A percentile compares a stretch with the other conserved stretches of the same genome.
Evolutionary conservation across 1,140 invertebrate genomes (phyloP).

Genomic region (Acromyrmex charruanus): DNA sequence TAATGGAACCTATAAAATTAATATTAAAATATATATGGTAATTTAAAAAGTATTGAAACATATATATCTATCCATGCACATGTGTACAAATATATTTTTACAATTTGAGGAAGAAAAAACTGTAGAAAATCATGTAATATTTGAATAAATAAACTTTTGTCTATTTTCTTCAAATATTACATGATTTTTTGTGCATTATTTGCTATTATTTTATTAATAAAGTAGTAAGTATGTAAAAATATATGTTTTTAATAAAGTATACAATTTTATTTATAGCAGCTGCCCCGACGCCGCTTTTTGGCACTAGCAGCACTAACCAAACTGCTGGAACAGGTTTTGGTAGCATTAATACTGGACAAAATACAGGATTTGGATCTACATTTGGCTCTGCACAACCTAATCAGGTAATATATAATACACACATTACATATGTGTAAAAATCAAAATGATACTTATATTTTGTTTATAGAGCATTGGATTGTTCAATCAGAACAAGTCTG

Average conservation of each 20-base stretch:
- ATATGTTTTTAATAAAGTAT: conserved; percentile 41
- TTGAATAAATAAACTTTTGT: neutral
- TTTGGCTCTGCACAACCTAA: conserved; percentile 84
- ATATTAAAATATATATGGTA: neutral
- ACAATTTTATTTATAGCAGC: conserved; percentile 74
- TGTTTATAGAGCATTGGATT: conserved; percentile 83
- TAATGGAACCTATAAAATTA: neutral
- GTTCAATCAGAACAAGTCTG: conserved; percentile 86
- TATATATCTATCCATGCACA: neutral
- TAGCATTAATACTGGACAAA: conserved; percentile 81
- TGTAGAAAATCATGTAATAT: neutral
- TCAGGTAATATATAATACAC: conserved; percentile 77
- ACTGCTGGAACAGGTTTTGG: conserved; percentile 85
- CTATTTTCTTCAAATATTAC: neutral
- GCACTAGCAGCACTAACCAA: conserved; percentile 77
- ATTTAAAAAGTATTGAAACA: conserved; percentile 6
- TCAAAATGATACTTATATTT: conserved; percentile 34
- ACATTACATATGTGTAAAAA: neutral
- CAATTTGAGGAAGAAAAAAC: neutral
- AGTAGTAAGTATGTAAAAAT: neutral
- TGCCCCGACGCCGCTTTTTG: conserved; percentile 82
- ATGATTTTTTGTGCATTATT: neutral
- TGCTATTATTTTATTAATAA: neutral
- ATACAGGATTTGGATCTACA: conserved; percentile 81
- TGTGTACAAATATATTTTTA: neutral